Evolutionary conservation across 1,140 invertebrate species (phyloP).

Genomic region (Vollenhovia emeryi): DNA sequence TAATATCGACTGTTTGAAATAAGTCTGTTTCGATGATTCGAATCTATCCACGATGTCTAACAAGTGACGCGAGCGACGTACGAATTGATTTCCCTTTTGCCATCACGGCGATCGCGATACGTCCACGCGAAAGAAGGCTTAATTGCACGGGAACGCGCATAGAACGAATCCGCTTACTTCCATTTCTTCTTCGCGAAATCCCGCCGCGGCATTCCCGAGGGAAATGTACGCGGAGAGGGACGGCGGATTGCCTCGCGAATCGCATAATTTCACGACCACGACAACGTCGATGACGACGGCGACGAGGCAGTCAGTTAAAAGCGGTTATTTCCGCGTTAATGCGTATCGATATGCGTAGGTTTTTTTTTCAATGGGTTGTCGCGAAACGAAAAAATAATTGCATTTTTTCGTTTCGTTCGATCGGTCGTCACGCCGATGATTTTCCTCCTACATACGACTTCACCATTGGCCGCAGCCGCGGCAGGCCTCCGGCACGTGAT

Average conservation of each 20-base stretch:
- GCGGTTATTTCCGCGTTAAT: constrained; percentile 16
- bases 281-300: not conserved
- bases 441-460: constrained; percentile 54
- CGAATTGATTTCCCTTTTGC: constrained; percentile 18
- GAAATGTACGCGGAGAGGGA: not conserved
- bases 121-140: constrained; percentile 4
- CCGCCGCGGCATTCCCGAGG: not conserved
- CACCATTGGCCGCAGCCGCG: constrained; percentile 74
- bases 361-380: constrained; percentile 13
- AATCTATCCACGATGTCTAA: not conserved
- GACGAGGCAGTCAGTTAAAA: not conserved
- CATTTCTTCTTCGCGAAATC: constrained; percentile 30
- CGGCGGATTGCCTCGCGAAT: constrained; percentile 46
- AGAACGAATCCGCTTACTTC: constrained; percentile 64
- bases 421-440: not conserved
- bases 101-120: not conserved
- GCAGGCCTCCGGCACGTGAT: constrained; percentile 81
- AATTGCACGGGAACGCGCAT: constrained; percentile 58
- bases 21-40: not conserved
- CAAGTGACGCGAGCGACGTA: not conserved
- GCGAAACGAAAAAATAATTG: not conserved
- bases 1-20: not conserved
- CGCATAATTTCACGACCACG: constrained; percentile 45
- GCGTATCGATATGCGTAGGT: not conserved
- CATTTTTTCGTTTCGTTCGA: constrained; percentile 16